Evolutionary conservation across 2,113 vertebrate species (phyloP).

Genomic region (Acinonyx jubatus): DNA sequence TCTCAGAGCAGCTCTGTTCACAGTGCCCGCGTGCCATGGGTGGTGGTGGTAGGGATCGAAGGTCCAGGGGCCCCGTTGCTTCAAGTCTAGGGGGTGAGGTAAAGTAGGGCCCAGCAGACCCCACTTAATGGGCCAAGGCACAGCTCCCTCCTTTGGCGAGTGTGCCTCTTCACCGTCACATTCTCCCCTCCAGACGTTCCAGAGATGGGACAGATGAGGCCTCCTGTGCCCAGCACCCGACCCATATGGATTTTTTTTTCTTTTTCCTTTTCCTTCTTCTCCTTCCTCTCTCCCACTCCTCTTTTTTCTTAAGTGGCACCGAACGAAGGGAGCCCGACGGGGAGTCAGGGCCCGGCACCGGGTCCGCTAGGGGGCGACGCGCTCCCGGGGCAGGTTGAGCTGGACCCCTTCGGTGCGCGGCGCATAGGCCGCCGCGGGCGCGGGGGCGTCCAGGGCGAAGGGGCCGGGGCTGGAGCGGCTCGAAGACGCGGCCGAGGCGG

Average conservation of each 20-base stretch:
- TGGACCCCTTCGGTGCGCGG: constrained; percentile 76
- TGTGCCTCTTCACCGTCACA: background rate
- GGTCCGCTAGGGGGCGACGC: constrained; percentile 72
- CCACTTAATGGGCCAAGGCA: background rate
- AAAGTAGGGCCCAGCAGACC: background rate
- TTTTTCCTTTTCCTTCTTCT: background rate
- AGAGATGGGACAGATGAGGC: background rate
- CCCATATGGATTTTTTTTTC: background rate
- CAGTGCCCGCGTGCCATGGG: background rate
- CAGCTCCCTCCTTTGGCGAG: background rate
- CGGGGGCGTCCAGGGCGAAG: constrained; percentile 79
- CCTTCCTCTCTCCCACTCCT: background rate
- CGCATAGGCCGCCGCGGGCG: constrained; percentile 76
- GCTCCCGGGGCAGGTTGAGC: constrained; percentile 86
- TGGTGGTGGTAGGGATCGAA: background rate
- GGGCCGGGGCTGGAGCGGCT: constrained; percentile 87
- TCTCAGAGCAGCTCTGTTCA: background rate
- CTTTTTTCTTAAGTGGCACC: background rate
- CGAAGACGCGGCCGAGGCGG: constrained; percentile 90
- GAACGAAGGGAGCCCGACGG: background rate
- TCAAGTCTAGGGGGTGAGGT: background rate
- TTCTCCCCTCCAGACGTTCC: background rate
- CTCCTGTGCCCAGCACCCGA: background rate
- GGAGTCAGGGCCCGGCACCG: background rate
- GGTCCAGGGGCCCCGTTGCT: background rate